A percentile compares a stretch with the other conserved stretches of the same genome.
Conservation (phyloP, 2,888 invertebrate genomes). For the Lamellibrachia columna region DNA sequence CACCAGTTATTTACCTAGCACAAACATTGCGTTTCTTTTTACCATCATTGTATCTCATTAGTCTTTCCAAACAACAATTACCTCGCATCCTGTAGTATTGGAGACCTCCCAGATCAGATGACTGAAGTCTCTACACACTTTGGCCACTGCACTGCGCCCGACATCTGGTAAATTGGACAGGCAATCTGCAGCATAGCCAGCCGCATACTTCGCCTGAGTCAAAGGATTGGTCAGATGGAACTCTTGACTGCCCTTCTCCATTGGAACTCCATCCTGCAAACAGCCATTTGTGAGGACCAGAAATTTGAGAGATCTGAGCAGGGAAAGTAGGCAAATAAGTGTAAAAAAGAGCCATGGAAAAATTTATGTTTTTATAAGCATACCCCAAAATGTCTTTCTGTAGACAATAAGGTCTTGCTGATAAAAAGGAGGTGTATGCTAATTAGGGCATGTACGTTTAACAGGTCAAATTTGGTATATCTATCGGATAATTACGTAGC, state of each 20-base stretch:
- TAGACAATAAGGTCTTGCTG: too few relatives aligned
- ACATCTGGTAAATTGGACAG: background rate
- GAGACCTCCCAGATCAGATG: background rate
- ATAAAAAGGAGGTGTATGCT: too few relatives aligned
- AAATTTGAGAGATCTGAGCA: background rate
- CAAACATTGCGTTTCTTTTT: background rate
- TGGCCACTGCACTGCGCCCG: background rate
- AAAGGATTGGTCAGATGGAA: constrained; percentile 3
- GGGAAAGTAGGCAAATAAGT: background rate
- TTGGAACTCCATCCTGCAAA: background rate
- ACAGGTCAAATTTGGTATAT: too few relatives aligned
- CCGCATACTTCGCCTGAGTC: background rate
- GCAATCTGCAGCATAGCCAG: background rate
- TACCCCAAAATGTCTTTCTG: too few relatives aligned
- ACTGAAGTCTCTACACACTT: background rate
- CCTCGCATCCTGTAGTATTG: background rate
- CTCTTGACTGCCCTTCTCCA: background rate
- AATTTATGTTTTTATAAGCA: too few relatives aligned
- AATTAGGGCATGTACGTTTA: too few relatives aligned
- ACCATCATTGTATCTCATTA: background rate
- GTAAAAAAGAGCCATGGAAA: too few relatives aligned
- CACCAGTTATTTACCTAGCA: background rate
- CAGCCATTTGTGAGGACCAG: background rate
- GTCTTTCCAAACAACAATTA: background rate
- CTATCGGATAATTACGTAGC: too few relatives aligned